These are phyloP conservation scores for Tiliqua scincoides DNA, from an alignment of 2,113 vertebrate species.

Conservation along the genomic window DNA sequence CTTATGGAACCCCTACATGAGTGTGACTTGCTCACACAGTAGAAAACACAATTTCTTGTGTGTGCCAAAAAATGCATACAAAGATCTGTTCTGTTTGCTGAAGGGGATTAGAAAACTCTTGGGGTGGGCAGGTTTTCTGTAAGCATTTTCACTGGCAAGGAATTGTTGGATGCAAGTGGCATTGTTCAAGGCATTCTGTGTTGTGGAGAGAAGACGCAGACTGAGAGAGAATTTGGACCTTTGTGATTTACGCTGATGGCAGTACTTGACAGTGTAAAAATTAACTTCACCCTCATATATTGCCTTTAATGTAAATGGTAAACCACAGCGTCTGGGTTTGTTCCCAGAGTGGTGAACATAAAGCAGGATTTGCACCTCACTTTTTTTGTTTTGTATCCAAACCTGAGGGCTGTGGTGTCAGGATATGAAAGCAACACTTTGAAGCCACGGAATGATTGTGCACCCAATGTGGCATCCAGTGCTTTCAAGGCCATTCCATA, in stretches of 20 bases:
- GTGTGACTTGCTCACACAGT: neutral
- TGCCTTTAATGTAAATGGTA: slow-evolving; percentile 12
- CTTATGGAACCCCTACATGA: neutral
- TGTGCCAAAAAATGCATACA: neutral
- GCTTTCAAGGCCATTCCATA: slow-evolving; percentile 3
- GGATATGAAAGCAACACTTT: fast-evolving
- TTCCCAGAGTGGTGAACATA: neutral
- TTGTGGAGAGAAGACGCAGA: neutral
- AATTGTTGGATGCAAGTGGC: neutral
- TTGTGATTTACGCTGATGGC: neutral
- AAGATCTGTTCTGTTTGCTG: neutral
- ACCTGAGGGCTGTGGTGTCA: neutral
- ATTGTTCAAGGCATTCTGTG: neutral
- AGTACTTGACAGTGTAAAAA: neutral
- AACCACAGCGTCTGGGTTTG: neutral
- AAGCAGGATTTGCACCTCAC: neutral
- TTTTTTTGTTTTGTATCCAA: neutral
- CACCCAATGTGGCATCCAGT: neutral
- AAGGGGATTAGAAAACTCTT: neutral
- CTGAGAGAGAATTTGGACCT: neutral
- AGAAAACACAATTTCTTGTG: neutral
- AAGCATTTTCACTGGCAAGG: neutral
- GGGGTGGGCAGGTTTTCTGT: neutral
- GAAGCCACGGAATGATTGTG: neutral
- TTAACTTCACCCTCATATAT: neutral